Evolutionary conservation across 2,888 invertebrate genomes (phyloP).

Genomic region (Drepanosiphum platanoidis): DNA sequence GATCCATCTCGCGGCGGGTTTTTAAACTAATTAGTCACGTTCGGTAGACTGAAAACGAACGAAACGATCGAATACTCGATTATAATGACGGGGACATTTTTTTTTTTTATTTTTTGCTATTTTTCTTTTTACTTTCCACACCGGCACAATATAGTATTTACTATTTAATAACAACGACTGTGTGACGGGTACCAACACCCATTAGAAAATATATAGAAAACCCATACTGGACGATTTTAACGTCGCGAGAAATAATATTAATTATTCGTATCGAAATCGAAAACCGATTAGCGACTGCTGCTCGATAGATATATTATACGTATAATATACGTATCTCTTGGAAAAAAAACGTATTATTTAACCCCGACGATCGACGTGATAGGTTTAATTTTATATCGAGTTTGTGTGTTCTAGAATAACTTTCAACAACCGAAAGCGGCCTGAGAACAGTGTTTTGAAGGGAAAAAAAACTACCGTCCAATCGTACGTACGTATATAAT

Average conservation of each 20-base stretch:
- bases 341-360: too few relatives aligned
- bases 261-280: background rate
- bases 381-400: too few relatives aligned
- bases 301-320: too few relatives aligned
- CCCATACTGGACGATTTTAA: background rate
- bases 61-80: conserved; percentile 10
- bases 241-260: background rate
- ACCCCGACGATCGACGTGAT: too few relatives aligned
- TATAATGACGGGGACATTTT: conserved; percentile 9
- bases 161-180: background rate
- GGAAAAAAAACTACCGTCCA: too few relatives aligned
- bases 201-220: background rate
- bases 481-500: too few relatives aligned
- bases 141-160: background rate
- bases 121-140: background rate
- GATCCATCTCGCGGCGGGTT: background rate
- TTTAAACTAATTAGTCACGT: conserved; percentile 36
- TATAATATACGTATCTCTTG: too few relatives aligned
- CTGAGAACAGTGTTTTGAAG: too few relatives aligned
- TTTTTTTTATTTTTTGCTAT: too few relatives aligned
- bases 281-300: background rate
- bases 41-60: conserved; percentile 40
- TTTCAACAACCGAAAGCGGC: too few relatives aligned
- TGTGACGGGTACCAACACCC: background rate
- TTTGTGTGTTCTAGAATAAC: too few relatives aligned